Evolutionary conservation across 2,797 vertebrate species (phyloP).

Genomic region (Hipposideros larvatus): DNA sequence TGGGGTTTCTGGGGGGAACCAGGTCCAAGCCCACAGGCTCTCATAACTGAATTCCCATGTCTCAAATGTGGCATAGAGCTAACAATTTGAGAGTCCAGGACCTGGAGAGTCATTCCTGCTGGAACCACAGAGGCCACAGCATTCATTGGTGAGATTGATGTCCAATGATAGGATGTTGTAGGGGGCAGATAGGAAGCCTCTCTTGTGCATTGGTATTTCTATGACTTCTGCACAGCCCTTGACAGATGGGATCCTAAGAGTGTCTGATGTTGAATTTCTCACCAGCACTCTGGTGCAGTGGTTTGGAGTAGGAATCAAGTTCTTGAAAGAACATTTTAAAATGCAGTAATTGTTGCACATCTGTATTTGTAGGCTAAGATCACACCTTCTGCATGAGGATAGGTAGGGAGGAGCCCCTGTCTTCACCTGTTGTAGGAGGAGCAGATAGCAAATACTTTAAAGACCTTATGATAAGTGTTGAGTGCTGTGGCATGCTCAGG

Average conservation of each 20-base stretch:
- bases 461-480: not conserved
- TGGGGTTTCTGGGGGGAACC: not conserved
- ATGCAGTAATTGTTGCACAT: not conserved
- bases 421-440: not conserved
- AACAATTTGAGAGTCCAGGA: not conserved
- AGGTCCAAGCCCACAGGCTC: not conserved
- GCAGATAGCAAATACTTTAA: not conserved
- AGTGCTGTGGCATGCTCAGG: not conserved
- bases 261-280: not conserved
- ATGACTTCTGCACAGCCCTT: not conserved
- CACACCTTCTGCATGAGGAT: not conserved
- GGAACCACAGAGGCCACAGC: not conserved
- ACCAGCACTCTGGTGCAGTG: not conserved
- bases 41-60: not conserved
- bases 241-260: not conserved
- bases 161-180: not conserved
- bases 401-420: not conserved
- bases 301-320: not conserved
- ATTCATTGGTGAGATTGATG: not conserved
- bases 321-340: slow-evolving; percentile 33
- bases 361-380: slow-evolving; percentile 17
- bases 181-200: not conserved
- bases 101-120: not conserved
- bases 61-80: not conserved
- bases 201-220: not conserved